phyloP scores from a whole-genome alignment of 2,113 vertebrate species.

The Cynopterus brachyotis region DNA sequence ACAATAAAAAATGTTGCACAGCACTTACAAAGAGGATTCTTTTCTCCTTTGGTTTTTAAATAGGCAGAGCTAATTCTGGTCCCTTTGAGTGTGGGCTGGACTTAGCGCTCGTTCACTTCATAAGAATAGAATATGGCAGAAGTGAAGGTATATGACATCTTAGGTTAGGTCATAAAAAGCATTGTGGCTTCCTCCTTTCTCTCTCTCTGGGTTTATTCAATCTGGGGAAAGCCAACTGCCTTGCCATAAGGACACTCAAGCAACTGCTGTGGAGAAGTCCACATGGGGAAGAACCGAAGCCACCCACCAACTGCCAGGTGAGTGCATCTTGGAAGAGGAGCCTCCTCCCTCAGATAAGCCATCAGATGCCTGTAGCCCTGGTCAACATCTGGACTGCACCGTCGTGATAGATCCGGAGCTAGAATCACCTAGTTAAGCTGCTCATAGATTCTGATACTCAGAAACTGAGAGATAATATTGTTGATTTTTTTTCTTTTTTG shows the following conservation, averaged over 20 bases:
- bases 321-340: neutral
- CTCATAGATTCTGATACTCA: neutral
- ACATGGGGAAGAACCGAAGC: neutral
- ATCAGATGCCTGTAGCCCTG: neutral
- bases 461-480: neutral
- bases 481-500: neutral
- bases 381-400: neutral
- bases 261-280: neutral
- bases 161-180: neutral
- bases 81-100: neutral
- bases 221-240: neutral
- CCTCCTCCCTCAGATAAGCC: neutral
- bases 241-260: neutral
- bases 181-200: neutral
- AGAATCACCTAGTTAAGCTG: neutral
- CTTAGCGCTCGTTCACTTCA: neutral
- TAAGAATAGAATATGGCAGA: neutral
- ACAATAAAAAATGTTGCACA: neutral
- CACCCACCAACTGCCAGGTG: neutral
- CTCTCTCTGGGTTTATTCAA: neutral
- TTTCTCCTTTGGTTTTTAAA: neutral
- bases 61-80: neutral
- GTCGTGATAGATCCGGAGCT: neutral
- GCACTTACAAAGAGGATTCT: neutral
- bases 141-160: neutral